A percentile compares a stretch with the other conserved stretches of the same genome.
These are phyloP conservation scores for Scolopax bukidnonensis DNA, from an alignment of 2,797 vertebrate species.

Conservation along the genomic window DNA sequence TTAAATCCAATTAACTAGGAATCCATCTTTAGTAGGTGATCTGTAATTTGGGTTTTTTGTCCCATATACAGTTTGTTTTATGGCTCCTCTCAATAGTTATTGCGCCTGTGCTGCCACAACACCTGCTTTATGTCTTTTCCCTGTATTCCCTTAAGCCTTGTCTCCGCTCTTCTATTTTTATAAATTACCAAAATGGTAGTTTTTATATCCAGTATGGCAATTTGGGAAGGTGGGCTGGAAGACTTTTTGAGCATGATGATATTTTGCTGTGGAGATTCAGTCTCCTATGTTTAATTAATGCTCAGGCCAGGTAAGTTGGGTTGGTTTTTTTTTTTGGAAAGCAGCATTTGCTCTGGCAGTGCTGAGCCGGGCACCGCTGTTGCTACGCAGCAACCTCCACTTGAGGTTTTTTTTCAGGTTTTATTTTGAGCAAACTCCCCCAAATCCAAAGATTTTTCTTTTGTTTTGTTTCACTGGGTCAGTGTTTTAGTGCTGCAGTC, in stretches of 20 bases:
- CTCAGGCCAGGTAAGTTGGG: background rate
- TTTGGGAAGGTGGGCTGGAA: background rate
- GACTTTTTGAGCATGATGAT: background rate
- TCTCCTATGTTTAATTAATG: background rate
- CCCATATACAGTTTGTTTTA: background rate
- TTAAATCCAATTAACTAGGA: background rate
- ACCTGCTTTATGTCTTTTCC: background rate
- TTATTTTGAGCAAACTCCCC: background rate
- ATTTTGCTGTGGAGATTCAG: background rate
- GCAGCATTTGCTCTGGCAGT: background rate
- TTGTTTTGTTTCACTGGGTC: background rate
- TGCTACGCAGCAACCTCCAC: background rate
- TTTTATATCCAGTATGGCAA: background rate
- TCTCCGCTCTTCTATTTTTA: background rate
- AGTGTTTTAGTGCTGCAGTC: background rate
- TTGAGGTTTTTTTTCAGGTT: background rate
- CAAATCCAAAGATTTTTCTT: background rate
- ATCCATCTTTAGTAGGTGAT: background rate
- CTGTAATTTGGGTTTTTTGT: background rate
- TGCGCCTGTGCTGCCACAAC: background rate
- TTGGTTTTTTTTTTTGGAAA: background rate
- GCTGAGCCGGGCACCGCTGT: background rate
- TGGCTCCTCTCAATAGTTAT: background rate
- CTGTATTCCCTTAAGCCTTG: background rate
- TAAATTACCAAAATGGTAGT: background rate